These are phyloP conservation scores for Leptopilina clavipes DNA, from an alignment of 1,140 invertebrate species.

Conservation along the genomic window DNA sequence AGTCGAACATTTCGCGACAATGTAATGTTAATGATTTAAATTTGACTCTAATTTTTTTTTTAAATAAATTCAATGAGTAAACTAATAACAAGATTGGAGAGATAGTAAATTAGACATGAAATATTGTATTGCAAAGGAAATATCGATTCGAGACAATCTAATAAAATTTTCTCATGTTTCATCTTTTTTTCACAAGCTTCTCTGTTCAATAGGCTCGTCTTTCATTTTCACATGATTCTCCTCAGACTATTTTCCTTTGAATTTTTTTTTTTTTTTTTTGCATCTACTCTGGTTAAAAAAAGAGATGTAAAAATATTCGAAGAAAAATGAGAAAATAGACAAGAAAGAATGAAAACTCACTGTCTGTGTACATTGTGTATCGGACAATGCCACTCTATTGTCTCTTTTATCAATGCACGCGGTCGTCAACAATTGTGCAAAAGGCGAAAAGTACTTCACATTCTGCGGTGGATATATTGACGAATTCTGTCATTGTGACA, in stretches of 20 bases:
- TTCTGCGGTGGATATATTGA: neutral
- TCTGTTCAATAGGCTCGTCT: neutral
- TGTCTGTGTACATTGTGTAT: neutral
- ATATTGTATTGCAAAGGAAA: neutral
- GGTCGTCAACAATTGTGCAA: slow-evolving; percentile 18
- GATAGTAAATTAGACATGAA: no score
- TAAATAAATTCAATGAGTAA: neutral
- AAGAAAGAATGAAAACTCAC: slow-evolving; percentile 5
- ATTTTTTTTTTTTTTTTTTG: neutral
- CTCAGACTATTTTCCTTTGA: neutral
- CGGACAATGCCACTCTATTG: neutral
- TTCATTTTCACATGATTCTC: neutral
- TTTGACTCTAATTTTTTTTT: neutral
- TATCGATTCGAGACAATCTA: neutral
- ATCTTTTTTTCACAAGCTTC: neutral
- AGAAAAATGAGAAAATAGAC: neutral
- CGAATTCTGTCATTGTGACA: neutral
- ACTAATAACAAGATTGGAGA: neutral
- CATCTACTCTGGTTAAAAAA: neutral
- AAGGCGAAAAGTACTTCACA: slow-evolving; percentile 1
- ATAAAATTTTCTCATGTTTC: neutral
- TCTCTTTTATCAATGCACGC: neutral
- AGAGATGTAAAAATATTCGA: neutral
- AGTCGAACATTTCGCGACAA: neutral
- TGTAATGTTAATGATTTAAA: no score